These are phyloP conservation scores for Xerus inauris DNA, from an alignment of 2,113 vertebrate species.

Conservation along the genomic window DNA sequence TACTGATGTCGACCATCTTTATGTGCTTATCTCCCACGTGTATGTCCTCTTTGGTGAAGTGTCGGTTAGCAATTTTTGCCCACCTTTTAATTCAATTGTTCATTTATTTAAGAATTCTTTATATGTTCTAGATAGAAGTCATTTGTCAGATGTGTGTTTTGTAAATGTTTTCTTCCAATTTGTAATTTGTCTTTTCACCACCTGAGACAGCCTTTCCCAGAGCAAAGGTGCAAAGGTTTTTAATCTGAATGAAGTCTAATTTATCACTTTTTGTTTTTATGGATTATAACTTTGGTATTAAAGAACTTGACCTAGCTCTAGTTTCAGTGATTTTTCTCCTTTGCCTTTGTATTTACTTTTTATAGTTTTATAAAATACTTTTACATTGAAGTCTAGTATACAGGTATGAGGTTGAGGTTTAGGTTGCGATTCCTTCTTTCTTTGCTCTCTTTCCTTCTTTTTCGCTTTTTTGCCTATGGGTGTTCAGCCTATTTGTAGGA, in stretches of 20 bases:
- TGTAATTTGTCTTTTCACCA: slow-evolving; percentile 6
- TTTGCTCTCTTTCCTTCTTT: background rate
- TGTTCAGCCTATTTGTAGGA: background rate
- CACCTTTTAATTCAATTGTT: background rate
- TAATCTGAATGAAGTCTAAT: background rate
- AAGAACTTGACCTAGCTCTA: background rate
- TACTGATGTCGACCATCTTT: background rate
- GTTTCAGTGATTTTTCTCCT: background rate
- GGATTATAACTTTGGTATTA: background rate
- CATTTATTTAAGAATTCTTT: slow-evolving; percentile 3
- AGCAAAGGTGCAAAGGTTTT: background rate
- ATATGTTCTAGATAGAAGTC: background rate
- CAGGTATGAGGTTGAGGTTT: background rate
- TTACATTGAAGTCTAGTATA: background rate
- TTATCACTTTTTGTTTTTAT: background rate
- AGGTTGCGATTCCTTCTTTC: background rate
- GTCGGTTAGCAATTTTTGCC: background rate
- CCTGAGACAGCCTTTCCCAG: background rate
- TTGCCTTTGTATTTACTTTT: background rate
- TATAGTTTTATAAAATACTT: background rate
- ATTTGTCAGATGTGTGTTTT: background rate
- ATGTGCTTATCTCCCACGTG: background rate
- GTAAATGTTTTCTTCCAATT: background rate
- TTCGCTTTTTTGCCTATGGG: background rate
- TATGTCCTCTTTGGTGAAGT: background rate